Base-by-base conservation (phyloP, 1,140 invertebrate genomes). In the Drosophila jambulina region DNA sequence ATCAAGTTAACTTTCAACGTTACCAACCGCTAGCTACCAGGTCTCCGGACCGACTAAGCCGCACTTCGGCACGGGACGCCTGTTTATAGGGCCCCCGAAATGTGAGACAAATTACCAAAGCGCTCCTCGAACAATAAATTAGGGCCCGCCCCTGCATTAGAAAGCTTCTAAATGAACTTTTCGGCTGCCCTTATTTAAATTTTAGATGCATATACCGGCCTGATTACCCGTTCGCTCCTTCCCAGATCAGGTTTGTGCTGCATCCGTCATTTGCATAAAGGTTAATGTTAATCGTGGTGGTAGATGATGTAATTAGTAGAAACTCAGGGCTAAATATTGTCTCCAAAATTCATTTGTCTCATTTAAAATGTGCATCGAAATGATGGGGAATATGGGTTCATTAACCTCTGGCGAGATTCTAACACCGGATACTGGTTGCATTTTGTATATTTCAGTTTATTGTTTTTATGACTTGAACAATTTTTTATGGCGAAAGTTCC, bases 21-120 rank as follows among this genome's bases (percentile, higher is more conserved):
- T 29, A 17, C 51, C 32, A 36, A 23, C 38, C 62, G 61, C 67
- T 76, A 54, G 61, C 67, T 76, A 54, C 36, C 38, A 54, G 27
- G 68, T 34, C 70, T 60, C 60, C 68, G 68, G 61, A 75, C 65
- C 27, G 77, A 88, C 78, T 87, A 84, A 87, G 49, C 78, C 38
- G 34, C 48, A 43, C 49, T 64, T 53, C 27, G 42, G 51, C 38
- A 36, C 51, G 27, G 61, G 53, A 58, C 58, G 43, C 84, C 38
- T 88, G 75, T 87, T 87, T 87, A 87, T 87, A 84, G 45, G 48
- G 27, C 23, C 15, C 32, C 32, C 43, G 34, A 65, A 53, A 36
- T n/a, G 23, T 38, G 42, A 63, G 27, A 43, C 25, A 53, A 49
- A 56, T 56, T 36, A 40, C 25, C 34, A 9, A 49, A 27, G 3